phyloP scores from a whole-genome alignment of 2,113 vertebrate genomes.

The Lutjanus erythropterus region DNA sequence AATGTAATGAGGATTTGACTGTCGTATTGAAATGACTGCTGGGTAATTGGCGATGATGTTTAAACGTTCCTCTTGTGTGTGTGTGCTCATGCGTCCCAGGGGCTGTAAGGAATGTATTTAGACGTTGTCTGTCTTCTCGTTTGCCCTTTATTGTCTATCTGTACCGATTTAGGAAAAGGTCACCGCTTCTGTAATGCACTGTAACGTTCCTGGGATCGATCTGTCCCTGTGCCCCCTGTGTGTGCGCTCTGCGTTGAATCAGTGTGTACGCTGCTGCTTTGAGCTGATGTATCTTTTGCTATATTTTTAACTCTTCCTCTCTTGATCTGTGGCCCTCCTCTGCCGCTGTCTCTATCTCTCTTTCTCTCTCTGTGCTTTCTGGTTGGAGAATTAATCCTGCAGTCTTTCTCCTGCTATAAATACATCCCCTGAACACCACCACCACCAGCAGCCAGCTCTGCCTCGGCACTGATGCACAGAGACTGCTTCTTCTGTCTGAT shows the following conservation, averaged over 20 bases:
- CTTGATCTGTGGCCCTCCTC: slow-evolving; percentile 46
- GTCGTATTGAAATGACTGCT: neutral
- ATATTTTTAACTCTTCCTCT: slow-evolving; percentile 53
- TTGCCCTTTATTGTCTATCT: slow-evolving; percentile 66
- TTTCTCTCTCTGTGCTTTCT: slow-evolving; percentile 28
- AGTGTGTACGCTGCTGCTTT: neutral
- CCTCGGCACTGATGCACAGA: slow-evolving; percentile 37
- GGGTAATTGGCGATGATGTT: slow-evolving; percentile 16
- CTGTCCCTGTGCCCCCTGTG: neutral
- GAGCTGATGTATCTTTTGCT: slow-evolving; percentile 37
- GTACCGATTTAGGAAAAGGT: slow-evolving; percentile 74
- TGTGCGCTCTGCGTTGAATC: neutral
- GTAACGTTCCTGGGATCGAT: slow-evolving; percentile 64
- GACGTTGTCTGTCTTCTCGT: slow-evolving; percentile 12
- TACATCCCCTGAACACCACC: slow-evolving; percentile 44
- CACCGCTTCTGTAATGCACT: slow-evolving; percentile 68
- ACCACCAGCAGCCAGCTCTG: slow-evolving; percentile 38
- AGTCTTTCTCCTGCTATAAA: slow-evolving; percentile 66
- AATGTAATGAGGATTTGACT: slow-evolving; percentile 14
- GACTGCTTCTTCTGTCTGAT: slow-evolving; percentile 55
- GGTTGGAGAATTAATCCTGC: slow-evolving; percentile 60
- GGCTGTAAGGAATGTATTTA: slow-evolving; percentile 5
- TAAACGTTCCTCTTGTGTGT: neutral
- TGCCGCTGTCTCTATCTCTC: slow-evolving; percentile 39
- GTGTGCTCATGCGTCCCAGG: neutral